phyloP scores from a whole-genome alignment of 1,140 invertebrate species.

The Zaprionus ornatus region DNA sequence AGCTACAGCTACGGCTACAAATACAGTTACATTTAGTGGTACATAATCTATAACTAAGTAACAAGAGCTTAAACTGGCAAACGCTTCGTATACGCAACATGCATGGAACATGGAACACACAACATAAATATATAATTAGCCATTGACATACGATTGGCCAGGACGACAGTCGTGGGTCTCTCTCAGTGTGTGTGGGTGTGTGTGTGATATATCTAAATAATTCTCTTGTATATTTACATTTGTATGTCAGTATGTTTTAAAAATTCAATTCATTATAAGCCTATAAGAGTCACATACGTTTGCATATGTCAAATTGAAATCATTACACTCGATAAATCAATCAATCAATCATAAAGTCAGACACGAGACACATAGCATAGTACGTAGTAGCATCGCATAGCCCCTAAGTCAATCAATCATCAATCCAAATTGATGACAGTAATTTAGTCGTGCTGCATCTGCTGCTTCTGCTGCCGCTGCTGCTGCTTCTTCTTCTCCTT shows the following conservation, averaged over 20 bases:
- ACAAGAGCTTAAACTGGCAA: conserved; percentile 21
- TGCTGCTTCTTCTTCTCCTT: conserved; percentile 4
- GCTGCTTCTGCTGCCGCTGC: neutral
- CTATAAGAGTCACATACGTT: conserved; percentile 30
- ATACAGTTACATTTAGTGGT: conserved; percentile 23
- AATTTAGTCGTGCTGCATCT: conserved; percentile 9
- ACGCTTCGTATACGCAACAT: conserved; percentile 29
- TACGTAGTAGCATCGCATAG: conserved; percentile 12
- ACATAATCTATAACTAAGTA: conserved; percentile 26
- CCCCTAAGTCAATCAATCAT: conserved; percentile 63
- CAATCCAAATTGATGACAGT: conserved; percentile 62
- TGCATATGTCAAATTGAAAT: conserved; percentile 53
- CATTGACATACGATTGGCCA: neutral
- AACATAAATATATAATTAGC: conserved; percentile 32
- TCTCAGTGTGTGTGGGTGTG: neutral
- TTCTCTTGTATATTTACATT: conserved; percentile 6
- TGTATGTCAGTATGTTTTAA: conserved; percentile 13
- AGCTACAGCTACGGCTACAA: conserved; percentile 27
- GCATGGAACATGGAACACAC: neutral
- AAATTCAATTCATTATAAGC: conserved; percentile 58
- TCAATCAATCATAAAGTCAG: conserved; percentile 57
- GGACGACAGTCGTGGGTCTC: neutral
- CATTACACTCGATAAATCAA: conserved; percentile 63
- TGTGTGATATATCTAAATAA: neutral
- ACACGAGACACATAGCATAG: conserved; percentile 26